phyloP scores from a whole-genome alignment of 1,140 invertebrate genomes.

The Caenorhabditis latens region DNA sequence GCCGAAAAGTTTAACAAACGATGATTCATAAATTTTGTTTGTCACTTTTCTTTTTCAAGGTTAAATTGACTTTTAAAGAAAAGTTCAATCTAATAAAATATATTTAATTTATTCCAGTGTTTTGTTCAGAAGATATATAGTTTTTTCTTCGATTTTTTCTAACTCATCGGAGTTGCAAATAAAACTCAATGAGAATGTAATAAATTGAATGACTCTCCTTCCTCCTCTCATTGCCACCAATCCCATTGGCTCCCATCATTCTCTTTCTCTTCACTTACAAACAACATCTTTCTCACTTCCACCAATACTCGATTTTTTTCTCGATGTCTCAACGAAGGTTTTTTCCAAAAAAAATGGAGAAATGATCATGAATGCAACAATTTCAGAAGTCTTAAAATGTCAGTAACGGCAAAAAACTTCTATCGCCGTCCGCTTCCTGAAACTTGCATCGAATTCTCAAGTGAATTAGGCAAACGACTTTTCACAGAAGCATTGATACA shows the following conservation, averaged over 20 bases:
- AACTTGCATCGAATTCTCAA: slow-evolving; percentile 77
- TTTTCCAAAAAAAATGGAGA: not conserved
- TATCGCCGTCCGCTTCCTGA: slow-evolving; percentile 77
- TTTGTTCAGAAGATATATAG: too few relatives aligned
- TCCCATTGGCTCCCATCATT: not conserved
- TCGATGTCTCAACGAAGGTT: slow-evolving; percentile 19
- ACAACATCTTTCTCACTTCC: not conserved
- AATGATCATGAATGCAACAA: not conserved
- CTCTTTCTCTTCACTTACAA: slow-evolving; percentile 5
- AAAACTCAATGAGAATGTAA: slow-evolving; percentile 31
- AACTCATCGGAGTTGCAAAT: not conserved
- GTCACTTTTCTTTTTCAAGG: too few relatives aligned
- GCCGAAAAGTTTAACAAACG: too few relatives aligned
- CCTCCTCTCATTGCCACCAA: not conserved
- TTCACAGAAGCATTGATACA: slow-evolving; percentile 76
- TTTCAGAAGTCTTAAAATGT: slow-evolving; percentile 52
- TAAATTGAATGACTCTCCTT: slow-evolving; percentile 34
- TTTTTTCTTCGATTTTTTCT: too few relatives aligned
- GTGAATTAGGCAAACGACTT: slow-evolving; percentile 76
- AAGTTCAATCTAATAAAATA: too few relatives aligned
- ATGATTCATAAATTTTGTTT: too few relatives aligned
- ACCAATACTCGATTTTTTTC: not conserved
- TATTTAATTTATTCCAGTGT: too few relatives aligned
- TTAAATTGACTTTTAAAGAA: too few relatives aligned
- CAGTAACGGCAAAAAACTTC: slow-evolving; percentile 70